Evolutionary conservation across 2,797 vertebrate genomes (phyloP), one percentile per base, ranked within the genome.

Genomic region (Epinephelus awoara): DNA sequence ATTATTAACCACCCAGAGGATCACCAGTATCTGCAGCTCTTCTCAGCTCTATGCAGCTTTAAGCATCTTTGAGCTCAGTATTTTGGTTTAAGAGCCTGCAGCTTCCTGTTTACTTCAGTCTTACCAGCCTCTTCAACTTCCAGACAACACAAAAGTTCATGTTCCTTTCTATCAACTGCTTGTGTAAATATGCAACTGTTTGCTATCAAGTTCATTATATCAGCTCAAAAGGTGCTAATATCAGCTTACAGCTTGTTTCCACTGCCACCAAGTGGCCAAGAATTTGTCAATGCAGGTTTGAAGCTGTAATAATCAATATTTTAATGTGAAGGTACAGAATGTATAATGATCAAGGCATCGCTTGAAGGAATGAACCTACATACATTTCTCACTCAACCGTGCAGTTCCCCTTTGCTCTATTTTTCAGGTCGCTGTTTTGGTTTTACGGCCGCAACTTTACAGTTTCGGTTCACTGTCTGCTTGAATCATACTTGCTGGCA

Each of bases 261-360:
- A 18, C 44, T n/a, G 19, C 5, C 23, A 3, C 21, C 38, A 54
- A 34, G 15, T 52, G 56, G 63, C 21, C 6, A 55, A 54, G 0
- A 14, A 65, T 25, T 0, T 29, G 14, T 51, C 3, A 18, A 27
- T 61, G 38, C 44, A 19, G 6, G 29, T n/a, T 63, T 42, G 47
- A 40, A 42, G 58, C 58, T 50, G 21, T 14, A 21, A 17, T 49
- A 4, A 56, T 40, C 4, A 18, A 21, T 50, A 40, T 42, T 13
- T 65, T n/a, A 46, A 6, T 25, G 25, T 4, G n/a, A 23, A 52
- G 15, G 29, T 40, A 40, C 40, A 40, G 6, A 34, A 23, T n/a
- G 25, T 21, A 2, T n/a, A 59, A 44, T 63, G 34, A 42, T 61
- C 21, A 62, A 49, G 40, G n/a, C 38, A 12, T 76, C 47, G 62